These are phyloP conservation scores for Vidua macroura DNA, from an alignment of 2,113 vertebrate species.

Conservation along the genomic window DNA sequence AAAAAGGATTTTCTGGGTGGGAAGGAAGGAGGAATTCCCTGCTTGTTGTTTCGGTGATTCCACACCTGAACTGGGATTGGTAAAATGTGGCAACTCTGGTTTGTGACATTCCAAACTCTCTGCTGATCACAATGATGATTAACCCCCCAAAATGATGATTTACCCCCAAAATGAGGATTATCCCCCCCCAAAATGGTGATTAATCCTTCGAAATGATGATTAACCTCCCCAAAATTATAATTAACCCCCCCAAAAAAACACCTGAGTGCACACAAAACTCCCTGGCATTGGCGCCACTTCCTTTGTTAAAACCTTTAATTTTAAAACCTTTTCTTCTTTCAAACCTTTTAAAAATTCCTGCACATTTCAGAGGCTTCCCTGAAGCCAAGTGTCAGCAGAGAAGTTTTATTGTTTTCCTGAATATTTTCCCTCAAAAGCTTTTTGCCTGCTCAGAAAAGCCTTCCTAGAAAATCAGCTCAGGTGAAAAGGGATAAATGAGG, in stretches of 20 bases:
- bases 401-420: not conserved
- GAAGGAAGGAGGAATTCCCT: not conserved
- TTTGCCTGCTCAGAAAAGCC: not conserved
- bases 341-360: not conserved
- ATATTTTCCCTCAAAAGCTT: not conserved
- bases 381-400: not conserved
- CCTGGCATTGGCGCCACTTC: not conserved
- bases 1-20: rapidly evolving
- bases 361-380: not conserved
- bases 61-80: rapidly evolving
- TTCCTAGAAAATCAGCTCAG: not conserved
- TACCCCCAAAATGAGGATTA: rapidly evolving
- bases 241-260: rapidly evolving
- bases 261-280: rapidly evolving
- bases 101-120: rapidly evolving
- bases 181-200: too few species aligned
- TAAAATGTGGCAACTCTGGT: rapidly evolving
- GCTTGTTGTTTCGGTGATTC: rapidly evolving
- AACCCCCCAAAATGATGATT: not conserved
- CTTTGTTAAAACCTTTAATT: not conserved
- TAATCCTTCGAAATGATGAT: rapidly evolving
- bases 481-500: not conserved
- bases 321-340: not conserved
- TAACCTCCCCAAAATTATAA: too few species aligned
- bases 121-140: rapidly evolving